Percentiles rank a stretch among this genome's conserved stretches.
phyloP scores from a whole-genome alignment of 2,113 vertebrate species.

The Dipodomys spectabilis region DNA sequence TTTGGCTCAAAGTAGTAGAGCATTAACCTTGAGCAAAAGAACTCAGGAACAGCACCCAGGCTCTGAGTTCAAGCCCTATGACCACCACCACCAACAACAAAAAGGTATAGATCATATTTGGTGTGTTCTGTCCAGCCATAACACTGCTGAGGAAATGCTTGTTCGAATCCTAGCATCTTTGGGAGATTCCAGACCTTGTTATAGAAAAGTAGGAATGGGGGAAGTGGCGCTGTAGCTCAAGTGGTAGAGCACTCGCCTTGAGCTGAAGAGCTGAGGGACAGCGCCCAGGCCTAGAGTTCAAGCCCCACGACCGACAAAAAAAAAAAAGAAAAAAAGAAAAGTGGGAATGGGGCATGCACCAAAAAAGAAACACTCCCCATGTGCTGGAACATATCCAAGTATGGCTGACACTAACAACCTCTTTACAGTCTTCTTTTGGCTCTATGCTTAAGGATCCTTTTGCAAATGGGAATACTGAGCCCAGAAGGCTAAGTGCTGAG shows the following conservation, averaged over 20 bases:
- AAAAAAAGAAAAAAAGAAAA: too few relatives aligned
- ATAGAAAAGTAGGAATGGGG: conserved; percentile 1
- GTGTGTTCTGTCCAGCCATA: neutral
- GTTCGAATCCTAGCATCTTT: neutral
- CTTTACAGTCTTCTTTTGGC: neutral
- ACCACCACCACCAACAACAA: too few relatives aligned
- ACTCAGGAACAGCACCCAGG: too few relatives aligned
- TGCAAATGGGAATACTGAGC: neutral
- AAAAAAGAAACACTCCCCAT: conserved; percentile 1
- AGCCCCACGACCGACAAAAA: too few relatives aligned
- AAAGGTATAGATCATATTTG: too few relatives aligned
- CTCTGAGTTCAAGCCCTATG: too few relatives aligned
- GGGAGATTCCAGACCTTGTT: conserved; percentile 45
- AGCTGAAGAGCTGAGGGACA: too few relatives aligned
- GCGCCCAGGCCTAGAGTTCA: too few relatives aligned
- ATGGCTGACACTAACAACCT: neutral
- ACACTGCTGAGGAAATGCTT: neutral
- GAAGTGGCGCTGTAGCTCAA: too few relatives aligned
- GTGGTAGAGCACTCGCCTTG: too few relatives aligned
- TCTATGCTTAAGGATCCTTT: neutral
- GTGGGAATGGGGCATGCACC: neutral
- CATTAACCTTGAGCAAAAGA: too few relatives aligned
- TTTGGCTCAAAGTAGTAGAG: too few relatives aligned
- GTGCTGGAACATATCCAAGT: neutral
- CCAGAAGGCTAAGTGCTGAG: neutral